Percentiles rank a stretch among this genome's conserved stretches.
Conservation (phyloP, 2,113 vertebrate species). For the Nymphicus hollandicus region DNA sequence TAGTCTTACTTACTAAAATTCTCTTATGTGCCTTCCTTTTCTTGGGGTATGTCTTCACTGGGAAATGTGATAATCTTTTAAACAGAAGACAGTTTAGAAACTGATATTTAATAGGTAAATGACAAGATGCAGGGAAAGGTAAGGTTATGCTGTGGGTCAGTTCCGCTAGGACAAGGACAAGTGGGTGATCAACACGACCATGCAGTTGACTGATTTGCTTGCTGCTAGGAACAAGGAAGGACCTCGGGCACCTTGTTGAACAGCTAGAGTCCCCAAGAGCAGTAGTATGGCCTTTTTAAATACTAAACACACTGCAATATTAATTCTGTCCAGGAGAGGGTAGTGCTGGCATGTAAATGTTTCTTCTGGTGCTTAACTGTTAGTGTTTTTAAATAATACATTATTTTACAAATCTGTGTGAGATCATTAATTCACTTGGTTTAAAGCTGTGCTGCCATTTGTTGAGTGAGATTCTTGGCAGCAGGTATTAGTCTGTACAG, state of each 20-base stretch:
- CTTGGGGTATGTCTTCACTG: not conserved
- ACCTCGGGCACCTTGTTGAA: not conserved
- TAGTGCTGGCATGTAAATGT: not conserved
- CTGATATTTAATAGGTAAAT: not conserved
- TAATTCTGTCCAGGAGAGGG: not conserved
- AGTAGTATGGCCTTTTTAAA: not conserved
- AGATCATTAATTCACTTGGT: not conserved
- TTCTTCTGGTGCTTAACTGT: not conserved
- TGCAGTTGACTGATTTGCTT: not conserved
- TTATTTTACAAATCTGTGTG: not conserved
- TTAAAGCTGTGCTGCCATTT: not conserved
- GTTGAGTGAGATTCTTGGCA: not conserved
- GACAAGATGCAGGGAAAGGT: not conserved
- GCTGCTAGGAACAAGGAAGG: not conserved
- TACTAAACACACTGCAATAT: not conserved
- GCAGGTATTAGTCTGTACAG: not conserved
- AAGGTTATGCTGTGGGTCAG: not conserved
- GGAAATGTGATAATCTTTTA: not conserved
- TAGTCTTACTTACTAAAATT: not conserved
- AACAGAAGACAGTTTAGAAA: not conserved
- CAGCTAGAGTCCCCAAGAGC: not conserved
- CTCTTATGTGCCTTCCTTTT: not conserved
- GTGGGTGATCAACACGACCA: rapidly evolving
- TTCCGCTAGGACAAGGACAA: not conserved
- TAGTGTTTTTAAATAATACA: not conserved